Base-by-base conservation (phyloP, 2,113 vertebrate species). In the Oryzias melastigma region DNA sequence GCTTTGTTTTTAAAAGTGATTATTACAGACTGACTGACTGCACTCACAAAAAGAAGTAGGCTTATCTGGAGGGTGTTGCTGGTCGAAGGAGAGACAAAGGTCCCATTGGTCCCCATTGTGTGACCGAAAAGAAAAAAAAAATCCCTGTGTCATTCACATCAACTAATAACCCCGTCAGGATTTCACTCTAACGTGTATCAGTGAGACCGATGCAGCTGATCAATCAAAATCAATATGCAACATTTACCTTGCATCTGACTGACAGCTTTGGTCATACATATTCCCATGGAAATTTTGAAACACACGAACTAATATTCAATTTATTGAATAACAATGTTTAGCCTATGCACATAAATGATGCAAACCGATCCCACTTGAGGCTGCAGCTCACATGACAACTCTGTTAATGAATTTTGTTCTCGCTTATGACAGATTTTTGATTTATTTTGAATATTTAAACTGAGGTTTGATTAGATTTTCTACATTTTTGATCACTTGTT, bases 151-250 rank as follows among this genome's bases (percentile, higher is more conserved):
- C 70, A 87, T 81, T 88, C 73, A 71, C 65, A 77, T 88, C 71
- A 80, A 68, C 62, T 87, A 85, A 87, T 87, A 81, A 80, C 71
- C 74, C 88, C 81, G 80, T 53, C 63, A 87, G 80, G 84, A 41
- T 75, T 67, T 85, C 77, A 78, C 40, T 65, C 66, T 50, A 74
- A 80, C 88, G 66, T 89, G 83, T 88, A 73, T 81, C 77, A 82
- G 75, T 72, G 68, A 59, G 56, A 85, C 84, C 70, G 16, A 59
- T 41, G 65, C 59, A 59, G 57, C 75, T 78, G 88, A 86, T 89
- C 85, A 84, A 75, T 77, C 77, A 50, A 58, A 79, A 87, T 76
- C 68, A 70, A 80, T n/a, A 60, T 59, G 42, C 58, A 56, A 25
- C 52, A 42, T 46, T 58, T 74, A 41, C 56, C 80, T 57, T 45